Evolutionary conservation across 2,113 vertebrate species (phyloP).

Genomic region (Martes martes): DNA sequence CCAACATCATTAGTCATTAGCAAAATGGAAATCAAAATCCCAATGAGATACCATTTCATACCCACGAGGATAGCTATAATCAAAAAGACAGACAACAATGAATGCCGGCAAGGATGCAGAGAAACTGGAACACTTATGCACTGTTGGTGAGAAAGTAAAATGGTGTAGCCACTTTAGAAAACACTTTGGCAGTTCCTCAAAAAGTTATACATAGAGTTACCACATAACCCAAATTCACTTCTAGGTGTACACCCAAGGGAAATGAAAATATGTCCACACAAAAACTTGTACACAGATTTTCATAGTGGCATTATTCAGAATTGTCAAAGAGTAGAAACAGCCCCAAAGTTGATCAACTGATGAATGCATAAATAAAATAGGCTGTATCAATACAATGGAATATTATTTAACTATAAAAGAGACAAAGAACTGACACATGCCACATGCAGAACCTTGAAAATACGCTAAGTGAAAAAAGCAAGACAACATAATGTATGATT

Average conservation of each 20-base stretch:
- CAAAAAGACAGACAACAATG: background rate
- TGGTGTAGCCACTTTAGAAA: background rate
- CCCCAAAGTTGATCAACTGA: background rate
- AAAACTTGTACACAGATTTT: background rate
- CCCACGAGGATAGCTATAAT: background rate
- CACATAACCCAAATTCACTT: background rate
- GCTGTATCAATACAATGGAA: background rate
- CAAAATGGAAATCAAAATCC: background rate
- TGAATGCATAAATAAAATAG: background rate
- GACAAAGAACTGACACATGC: background rate
- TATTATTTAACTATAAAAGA: conserved; percentile 24
- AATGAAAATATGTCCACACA: background rate
- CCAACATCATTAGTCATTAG: background rate
- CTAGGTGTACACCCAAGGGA: background rate
- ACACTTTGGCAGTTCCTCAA: background rate
- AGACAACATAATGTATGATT: background rate
- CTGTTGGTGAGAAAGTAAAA: background rate
- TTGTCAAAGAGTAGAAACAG: background rate
- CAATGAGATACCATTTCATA: background rate
- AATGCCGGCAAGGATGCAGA: background rate
- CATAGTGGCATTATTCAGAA: conserved; percentile 9
- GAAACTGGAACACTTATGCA: background rate
- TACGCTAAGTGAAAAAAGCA: background rate
- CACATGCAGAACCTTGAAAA: background rate
- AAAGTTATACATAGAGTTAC: background rate